Evolutionary conservation across 2,888 invertebrate species (phyloP), one percentile per base, ranked within the genome.

Genomic region (Hylaea fasciaria): DNA sequence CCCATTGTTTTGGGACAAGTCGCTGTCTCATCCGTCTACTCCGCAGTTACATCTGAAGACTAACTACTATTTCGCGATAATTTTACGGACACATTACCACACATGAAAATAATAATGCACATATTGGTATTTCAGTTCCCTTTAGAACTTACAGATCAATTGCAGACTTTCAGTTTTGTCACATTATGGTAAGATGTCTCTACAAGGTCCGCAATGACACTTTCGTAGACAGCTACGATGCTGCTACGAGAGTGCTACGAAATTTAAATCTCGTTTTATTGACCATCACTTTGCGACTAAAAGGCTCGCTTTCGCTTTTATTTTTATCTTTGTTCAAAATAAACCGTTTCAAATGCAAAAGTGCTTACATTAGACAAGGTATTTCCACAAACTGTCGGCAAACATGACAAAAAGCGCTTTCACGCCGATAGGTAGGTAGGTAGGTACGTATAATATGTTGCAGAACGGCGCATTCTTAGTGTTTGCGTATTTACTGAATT

Each of bases 161-260:
- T 22, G 22, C 22, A 22, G 2, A 22, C 3, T 22, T 22, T 14
- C 12, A 13, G 8, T 40, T 4, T 1, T 13, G n/a, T 51, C 12
- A 13, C 10, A 9, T 32, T 29, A 47, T 16, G 46, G 3, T 32
- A 32, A 8, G 7, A 14, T 12, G 32, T 10, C 10, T 13, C 12
- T 8, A 41, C 4, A 48, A 50, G 64, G 64, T 61, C 64, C 35
- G 9, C 43, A 52, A 55, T 32, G n/a, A 9, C 29, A 41, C 43
- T 16, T 55, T 59, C 64, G 65, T 66, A 66, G 62, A 62, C 40
- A 11, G 41, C 52, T 62, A 61, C 57, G 57, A 51, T 35, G 53
- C 64, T 64, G 73, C 78, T 78, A 79, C 77, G 75, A 68, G 57
- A 60, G 40, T 65, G 83, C 87, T 87, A 88, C 89, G 87, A 66